phyloP scores from a whole-genome alignment of 2,888 invertebrate species.

The Ochropacha duplaris region DNA sequence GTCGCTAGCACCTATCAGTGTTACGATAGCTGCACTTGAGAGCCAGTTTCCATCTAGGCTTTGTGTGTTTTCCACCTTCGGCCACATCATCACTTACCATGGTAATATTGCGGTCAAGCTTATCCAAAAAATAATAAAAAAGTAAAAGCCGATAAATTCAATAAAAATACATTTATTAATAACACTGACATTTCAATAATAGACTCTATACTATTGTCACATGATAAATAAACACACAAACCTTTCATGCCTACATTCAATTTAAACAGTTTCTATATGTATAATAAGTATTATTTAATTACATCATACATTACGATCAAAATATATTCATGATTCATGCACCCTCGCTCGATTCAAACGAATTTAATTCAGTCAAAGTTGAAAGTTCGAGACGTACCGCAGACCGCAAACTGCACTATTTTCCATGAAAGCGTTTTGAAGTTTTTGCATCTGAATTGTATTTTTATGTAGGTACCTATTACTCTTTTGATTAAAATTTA shows the following conservation, averaged over 20 bases:
- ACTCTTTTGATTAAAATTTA: too few relatives aligned
- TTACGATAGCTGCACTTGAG: too few relatives aligned
- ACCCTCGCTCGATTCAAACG: neutral
- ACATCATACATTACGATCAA: neutral
- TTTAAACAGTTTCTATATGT: neutral
- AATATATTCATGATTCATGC: neutral
- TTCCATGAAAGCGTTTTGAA: too few relatives aligned
- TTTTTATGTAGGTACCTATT: too few relatives aligned
- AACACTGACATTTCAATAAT: conserved; percentile 25
- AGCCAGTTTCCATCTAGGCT: too few relatives aligned
- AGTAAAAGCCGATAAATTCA: conserved; percentile 2
- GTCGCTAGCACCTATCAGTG: too few relatives aligned
- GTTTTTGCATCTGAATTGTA: too few relatives aligned
- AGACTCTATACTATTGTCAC: conserved; percentile 16
- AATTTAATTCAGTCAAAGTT: neutral
- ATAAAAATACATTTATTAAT: conserved; percentile 18
- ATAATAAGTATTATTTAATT: neutral
- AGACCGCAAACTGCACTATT: too few relatives aligned
- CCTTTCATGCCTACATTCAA: neutral
- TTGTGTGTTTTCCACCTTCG: too few relatives aligned
- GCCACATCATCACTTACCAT: too few relatives aligned
- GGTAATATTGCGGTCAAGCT: neutral
- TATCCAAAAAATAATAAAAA: too few relatives aligned
- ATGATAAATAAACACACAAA: conserved; percentile 6
- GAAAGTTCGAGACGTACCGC: too few relatives aligned